phyloP scores from a whole-genome alignment of 2,113 vertebrate species.

The Vidua chalybeata region DNA sequence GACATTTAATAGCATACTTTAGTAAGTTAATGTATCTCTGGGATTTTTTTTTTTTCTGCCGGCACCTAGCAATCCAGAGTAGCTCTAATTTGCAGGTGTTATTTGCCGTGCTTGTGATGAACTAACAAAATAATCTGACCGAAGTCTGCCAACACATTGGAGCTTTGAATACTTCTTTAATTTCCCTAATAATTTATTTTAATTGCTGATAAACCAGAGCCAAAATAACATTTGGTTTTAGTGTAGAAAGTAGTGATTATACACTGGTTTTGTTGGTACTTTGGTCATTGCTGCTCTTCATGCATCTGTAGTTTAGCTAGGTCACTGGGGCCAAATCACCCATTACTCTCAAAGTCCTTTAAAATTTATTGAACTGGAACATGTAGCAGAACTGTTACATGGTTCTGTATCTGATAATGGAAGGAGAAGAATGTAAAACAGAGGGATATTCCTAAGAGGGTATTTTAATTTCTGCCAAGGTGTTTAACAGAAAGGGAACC shows the following conservation, averaged over 20 bases:
- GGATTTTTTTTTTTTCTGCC: background rate
- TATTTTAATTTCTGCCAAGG: background rate
- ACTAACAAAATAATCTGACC: background rate
- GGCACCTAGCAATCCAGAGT: background rate
- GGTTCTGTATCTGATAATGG: background rate
- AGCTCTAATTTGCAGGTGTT: background rate
- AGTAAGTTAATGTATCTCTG: slow-evolving; percentile 11
- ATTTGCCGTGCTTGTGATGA: background rate
- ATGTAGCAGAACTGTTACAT: background rate
- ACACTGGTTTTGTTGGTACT: background rate
- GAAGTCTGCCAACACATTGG: background rate
- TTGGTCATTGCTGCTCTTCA: background rate
- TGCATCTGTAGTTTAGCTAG: background rate
- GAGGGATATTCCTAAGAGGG: background rate
- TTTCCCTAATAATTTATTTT: slow-evolving; percentile 13
- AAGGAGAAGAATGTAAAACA: background rate
- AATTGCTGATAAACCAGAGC: background rate
- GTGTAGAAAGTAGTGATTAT: background rate
- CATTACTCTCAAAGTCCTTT: background rate
- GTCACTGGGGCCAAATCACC: background rate
- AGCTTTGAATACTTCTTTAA: background rate
- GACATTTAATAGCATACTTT: slow-evolving; percentile 11
- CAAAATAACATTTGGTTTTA: background rate
- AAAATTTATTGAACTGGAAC: background rate
- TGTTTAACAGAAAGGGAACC: background rate